These are phyloP conservation scores for Dinocampus coccinellae DNA, from an alignment of 2,888 invertebrate species.

Conservation along the genomic window DNA sequence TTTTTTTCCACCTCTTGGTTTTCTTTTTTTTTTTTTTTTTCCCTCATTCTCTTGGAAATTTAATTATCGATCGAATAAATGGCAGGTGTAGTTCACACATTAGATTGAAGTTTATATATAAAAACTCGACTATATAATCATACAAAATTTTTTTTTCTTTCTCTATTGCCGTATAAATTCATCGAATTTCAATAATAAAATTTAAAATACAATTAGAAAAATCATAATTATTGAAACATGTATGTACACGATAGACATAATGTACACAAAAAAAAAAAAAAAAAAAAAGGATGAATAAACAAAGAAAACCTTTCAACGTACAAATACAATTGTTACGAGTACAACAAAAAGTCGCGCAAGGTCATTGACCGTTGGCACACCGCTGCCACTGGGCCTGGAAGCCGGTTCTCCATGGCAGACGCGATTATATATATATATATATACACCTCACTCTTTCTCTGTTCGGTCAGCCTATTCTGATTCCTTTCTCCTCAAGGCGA, in stretches of 20 bases:
- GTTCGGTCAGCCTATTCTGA: conserved; percentile 46
- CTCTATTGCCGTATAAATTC: not conserved
- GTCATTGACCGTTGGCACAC: conserved; percentile 50
- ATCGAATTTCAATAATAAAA: too few relatives aligned
- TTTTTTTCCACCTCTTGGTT: too few relatives aligned
- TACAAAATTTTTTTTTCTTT: not conserved
- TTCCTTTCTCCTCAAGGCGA: conserved; percentile 52
- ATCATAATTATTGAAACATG: too few relatives aligned
- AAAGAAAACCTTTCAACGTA: conserved; percentile 32
- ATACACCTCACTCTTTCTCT: conserved; percentile 12
- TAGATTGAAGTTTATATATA: not conserved
- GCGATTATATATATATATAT: conserved; percentile 20
- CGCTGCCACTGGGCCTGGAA: conserved; percentile 23
- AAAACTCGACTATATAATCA: not conserved
- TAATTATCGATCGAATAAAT: not conserved
- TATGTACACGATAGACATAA: too few relatives aligned
- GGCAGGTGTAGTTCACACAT: not conserved
- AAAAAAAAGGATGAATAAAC: too few relatives aligned
- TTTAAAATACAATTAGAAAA: too few relatives aligned
- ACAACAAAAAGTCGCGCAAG: conserved; percentile 44
- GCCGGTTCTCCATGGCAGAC: conserved; percentile 15
- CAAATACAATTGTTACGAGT: conserved; percentile 24
- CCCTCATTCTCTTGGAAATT: not conserved
- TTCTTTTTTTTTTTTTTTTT: not conserved
- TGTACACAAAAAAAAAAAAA: too few relatives aligned